Percentiles rank a stretch among this genome's conserved stretches.
These are phyloP conservation scores for Microctenopoma lineatum DNA, from an alignment of 2,797 vertebrate genomes.

Conservation along the genomic window DNA sequence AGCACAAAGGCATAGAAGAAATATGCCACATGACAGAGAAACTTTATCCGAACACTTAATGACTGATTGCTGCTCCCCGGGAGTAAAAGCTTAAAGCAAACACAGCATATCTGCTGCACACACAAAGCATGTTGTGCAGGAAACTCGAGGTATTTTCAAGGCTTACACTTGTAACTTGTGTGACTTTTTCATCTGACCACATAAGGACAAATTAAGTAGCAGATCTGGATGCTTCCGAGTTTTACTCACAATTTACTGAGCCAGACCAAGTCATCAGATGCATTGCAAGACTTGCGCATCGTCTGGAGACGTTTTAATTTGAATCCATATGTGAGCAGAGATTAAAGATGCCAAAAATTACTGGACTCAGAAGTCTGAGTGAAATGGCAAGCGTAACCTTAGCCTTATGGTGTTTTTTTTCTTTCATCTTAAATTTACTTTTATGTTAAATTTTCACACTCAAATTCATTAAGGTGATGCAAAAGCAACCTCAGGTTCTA, in stretches of 20 bases:
- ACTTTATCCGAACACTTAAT: slow-evolving; percentile 45
- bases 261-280: slow-evolving; percentile 39
- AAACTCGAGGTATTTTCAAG: slow-evolving; percentile 14
- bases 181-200: slow-evolving; percentile 50
- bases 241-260: slow-evolving; percentile 54
- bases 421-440: slow-evolving; percentile 36
- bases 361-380: slow-evolving; percentile 27
- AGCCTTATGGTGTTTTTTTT: slow-evolving; percentile 48
- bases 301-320: slow-evolving; percentile 26
- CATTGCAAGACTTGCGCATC: slow-evolving; percentile 27
- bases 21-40: slow-evolving; percentile 25
- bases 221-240: slow-evolving; percentile 72
- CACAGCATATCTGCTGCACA: slow-evolving; percentile 38
- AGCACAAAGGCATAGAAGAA: slow-evolving; percentile 38
- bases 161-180: slow-evolving; percentile 44
- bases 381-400: slow-evolving; percentile 45
- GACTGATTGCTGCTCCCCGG: slow-evolving; percentile 26
- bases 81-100: slow-evolving; percentile 35
- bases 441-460: slow-evolving; percentile 42
- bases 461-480: slow-evolving; percentile 26
- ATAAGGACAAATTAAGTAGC: slow-evolving; percentile 60
- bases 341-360: slow-evolving; percentile 29
- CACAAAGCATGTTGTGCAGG: slow-evolving; percentile 20
- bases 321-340: slow-evolving; percentile 18
- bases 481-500: slow-evolving; percentile 61